Conservation (phyloP, 2,113 vertebrate species). For the Onychostruthus taczanowskii region DNA sequence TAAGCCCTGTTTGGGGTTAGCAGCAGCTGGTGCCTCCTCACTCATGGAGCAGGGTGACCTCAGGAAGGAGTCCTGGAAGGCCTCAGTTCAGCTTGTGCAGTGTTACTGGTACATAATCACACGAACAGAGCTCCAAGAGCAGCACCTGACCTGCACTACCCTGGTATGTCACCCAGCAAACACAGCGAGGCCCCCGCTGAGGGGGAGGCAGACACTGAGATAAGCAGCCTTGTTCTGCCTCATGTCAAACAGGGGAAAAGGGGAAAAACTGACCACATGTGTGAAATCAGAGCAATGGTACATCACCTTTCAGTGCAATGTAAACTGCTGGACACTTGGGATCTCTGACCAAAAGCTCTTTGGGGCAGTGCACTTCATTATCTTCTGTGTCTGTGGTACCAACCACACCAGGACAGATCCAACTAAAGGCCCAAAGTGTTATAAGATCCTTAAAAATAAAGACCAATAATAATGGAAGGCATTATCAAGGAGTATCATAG, state of each 20-base stretch:
- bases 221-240: neutral
- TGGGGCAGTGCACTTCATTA: neutral
- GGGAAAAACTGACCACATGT: rapidly evolving
- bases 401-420: neutral
- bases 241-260: neutral
- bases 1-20: neutral
- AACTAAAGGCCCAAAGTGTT: neutral
- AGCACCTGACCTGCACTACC: neutral
- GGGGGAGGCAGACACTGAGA: neutral
- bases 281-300: neutral
- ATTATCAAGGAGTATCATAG: neutral
- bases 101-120: neutral
- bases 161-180: neutral
- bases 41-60: neutral
- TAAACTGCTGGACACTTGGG: neutral
- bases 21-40: neutral
- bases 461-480: neutral
- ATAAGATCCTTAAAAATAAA: neutral
- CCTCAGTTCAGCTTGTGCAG: neutral
- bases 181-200: neutral
- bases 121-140: neutral
- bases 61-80: neutral
- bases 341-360: neutral
- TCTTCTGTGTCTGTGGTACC: neutral
- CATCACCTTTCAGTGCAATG: neutral